phyloP scores from a whole-genome alignment of 2,888 invertebrate genomes.

The Sepioteuthis lessoniana region DNA sequence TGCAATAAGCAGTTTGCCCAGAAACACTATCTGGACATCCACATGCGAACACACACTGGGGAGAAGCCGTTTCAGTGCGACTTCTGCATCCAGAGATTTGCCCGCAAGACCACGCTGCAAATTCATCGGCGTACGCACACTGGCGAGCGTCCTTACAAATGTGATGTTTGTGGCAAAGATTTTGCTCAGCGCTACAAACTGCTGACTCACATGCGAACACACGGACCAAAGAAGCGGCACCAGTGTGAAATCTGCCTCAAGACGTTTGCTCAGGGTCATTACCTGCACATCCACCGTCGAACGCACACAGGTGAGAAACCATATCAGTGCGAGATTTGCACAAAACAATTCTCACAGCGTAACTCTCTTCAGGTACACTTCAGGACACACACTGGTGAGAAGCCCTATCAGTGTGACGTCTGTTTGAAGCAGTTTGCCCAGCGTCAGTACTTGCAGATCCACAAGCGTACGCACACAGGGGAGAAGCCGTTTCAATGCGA shows the following conservation, averaged over 20 bases:
- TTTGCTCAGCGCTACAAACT: slow-evolving; percentile 10
- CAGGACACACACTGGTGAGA: slow-evolving; percentile 1
- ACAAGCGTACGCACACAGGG: background rate
- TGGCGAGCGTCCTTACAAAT: slow-evolving; percentile 38
- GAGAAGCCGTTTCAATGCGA: slow-evolving; percentile 43
- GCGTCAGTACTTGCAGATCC: background rate
- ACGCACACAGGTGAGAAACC: slow-evolving; percentile 11
- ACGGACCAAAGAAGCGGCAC: background rate
- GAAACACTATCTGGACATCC: slow-evolving; percentile 39
- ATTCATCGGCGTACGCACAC: slow-evolving; percentile 41
- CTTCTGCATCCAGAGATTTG: slow-evolving; percentile 37
- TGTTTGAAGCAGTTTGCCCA: slow-evolving; percentile 26
- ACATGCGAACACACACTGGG: slow-evolving; percentile 38
- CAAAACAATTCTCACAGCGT: background rate
- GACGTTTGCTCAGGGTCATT: background rate
- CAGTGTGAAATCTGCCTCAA: slow-evolving; percentile 41
- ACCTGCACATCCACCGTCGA: background rate
- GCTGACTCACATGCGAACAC: slow-evolving; percentile 41
- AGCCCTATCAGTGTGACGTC: slow-evolving; percentile 36
- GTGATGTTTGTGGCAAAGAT: slow-evolving; percentile 2
- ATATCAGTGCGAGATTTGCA: background rate
- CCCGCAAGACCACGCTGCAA: background rate
- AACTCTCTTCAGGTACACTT: background rate
- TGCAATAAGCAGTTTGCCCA: slow-evolving; percentile 40
- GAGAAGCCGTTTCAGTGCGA: slow-evolving; percentile 45